Base-by-base conservation (phyloP, 2,888 invertebrate genomes). In the Drosophila multiciliata region DNA sequence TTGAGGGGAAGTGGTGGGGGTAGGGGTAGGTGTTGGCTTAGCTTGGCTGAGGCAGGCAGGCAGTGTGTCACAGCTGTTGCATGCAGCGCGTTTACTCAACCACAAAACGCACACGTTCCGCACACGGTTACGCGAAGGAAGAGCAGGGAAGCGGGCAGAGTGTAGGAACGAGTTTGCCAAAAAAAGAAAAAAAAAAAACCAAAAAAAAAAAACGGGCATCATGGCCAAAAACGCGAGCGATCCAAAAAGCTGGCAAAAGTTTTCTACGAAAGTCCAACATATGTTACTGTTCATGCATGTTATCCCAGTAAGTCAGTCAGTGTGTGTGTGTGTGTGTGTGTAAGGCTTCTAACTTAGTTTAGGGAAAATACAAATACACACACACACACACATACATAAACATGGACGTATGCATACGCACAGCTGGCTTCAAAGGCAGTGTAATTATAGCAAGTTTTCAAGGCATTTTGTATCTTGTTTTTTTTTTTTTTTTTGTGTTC, bases 391-490 rank as follows among this genome's bases (percentile, higher is more conserved):
- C 71, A 55, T 32, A 53, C 57, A 52, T 54, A 57, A 52, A 53
- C 73, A 63, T 45, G 45, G 23, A 8, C 23, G 23, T 8, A 23
- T 45, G 45, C 42, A 62, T 61, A 59, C 68, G 53, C 49, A 15
- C 55, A 58, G 54, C 58, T 65, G 63, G 55, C 75, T 61, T 66
- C 70, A 74, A 74, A 70, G 73, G 54, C 68, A 73, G 78, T 78
- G 83, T 87, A 89, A 89, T 87, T 87, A 87, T 89, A 88, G 79
- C 83, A 87, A 87, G 86, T 87, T 89, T 89, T 78, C 88, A 67
- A 80, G 83, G 83, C 80, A 85, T 82, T 82, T 89, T 75, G 73
- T 63, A 54, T 23, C 15, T 57, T 33, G 42, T 12, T 38, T 20
- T 62, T 62, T 7, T 29, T 62, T 7, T 29, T 48, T 65, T 53